These are phyloP conservation scores for Anolis apletophallus DNA, from an alignment of 2,797 vertebrate genomes.

Conservation along the genomic window DNA sequence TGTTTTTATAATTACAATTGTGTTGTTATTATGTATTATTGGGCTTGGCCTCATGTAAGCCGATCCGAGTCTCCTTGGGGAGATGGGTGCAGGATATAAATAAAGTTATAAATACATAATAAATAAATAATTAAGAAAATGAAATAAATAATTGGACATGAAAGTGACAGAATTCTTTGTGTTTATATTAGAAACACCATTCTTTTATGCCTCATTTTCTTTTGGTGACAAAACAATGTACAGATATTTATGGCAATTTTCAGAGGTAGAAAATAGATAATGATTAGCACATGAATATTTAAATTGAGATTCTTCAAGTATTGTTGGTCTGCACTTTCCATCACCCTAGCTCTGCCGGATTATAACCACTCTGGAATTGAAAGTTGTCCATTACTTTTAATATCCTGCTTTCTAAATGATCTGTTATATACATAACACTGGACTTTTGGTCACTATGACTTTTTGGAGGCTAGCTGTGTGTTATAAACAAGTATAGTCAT, in stretches of 20 bases:
- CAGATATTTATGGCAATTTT: not conserved
- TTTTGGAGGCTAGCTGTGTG: not conserved
- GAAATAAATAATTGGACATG: not conserved
- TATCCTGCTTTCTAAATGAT: too few species aligned
- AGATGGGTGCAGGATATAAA: too few species aligned
- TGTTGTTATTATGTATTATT: too few species aligned
- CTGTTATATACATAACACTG: not conserved
- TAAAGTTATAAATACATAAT: too few species aligned
- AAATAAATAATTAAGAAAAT: too few species aligned
- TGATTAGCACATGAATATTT: too few species aligned
- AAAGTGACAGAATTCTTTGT: not conserved
- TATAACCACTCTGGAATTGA: not conserved
- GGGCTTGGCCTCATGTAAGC: too few species aligned
- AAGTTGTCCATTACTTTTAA: too few species aligned
- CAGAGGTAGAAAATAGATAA: not conserved
- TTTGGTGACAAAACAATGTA: not conserved
- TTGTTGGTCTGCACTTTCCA: too few species aligned
- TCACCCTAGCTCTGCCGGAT: not conserved
- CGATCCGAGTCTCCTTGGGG: too few species aligned
- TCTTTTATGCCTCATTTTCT: not conserved
- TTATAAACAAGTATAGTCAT: not conserved
- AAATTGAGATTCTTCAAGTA: too few species aligned
- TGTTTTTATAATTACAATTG: too few species aligned
- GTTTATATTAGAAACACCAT: not conserved
- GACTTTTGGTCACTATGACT: not conserved